phyloP scores from a whole-genome alignment of 2,888 invertebrate species.

The Lycaena phlaeas region DNA sequence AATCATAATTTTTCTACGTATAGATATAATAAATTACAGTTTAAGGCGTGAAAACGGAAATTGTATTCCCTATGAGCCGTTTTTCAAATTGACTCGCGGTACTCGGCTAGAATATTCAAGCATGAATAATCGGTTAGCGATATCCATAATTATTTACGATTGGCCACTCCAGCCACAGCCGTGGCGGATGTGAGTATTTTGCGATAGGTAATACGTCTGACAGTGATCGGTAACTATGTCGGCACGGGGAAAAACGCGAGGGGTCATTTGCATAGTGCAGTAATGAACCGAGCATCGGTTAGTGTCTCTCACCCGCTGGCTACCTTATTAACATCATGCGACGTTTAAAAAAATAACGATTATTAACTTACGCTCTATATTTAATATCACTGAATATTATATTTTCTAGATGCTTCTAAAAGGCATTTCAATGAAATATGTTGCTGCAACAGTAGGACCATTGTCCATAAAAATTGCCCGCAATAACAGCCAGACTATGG shows the following conservation, averaged over 20 bases:
- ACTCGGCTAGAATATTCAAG: slow-evolving; percentile 20
- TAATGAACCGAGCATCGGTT: slow-evolving; percentile 30
- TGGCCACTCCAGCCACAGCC: slow-evolving; percentile 46
- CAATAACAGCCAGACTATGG: too few species aligned
- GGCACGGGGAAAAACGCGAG: slow-evolving; percentile 55
- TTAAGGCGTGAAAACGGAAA: slow-evolving; percentile 21
- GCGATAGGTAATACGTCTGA: slow-evolving; percentile 55
- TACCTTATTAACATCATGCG: slow-evolving; percentile 25
- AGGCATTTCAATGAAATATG: too few species aligned
- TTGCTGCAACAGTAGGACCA: too few species aligned
- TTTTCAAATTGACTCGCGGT: slow-evolving; percentile 20
- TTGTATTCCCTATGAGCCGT: slow-evolving; percentile 24
- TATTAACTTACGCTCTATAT: neutral
- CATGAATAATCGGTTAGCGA: slow-evolving; percentile 41
- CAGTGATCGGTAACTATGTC: slow-evolving; percentile 52
- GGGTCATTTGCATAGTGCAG: slow-evolving; percentile 66
- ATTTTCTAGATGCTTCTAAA: too few species aligned
- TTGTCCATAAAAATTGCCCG: too few species aligned
- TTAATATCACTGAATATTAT: neutral
- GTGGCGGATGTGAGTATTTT: slow-evolving; percentile 65
- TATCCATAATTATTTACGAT: slow-evolving; percentile 67
- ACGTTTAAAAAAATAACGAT: slow-evolving; percentile 12
- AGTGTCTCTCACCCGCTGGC: slow-evolving; percentile 25
- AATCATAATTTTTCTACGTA: slow-evolving; percentile 16
- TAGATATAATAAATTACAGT: slow-evolving; percentile 19